Evolutionary conservation across 2,113 vertebrate genomes (phyloP).

Genomic region (Tor tambroides): DNA sequence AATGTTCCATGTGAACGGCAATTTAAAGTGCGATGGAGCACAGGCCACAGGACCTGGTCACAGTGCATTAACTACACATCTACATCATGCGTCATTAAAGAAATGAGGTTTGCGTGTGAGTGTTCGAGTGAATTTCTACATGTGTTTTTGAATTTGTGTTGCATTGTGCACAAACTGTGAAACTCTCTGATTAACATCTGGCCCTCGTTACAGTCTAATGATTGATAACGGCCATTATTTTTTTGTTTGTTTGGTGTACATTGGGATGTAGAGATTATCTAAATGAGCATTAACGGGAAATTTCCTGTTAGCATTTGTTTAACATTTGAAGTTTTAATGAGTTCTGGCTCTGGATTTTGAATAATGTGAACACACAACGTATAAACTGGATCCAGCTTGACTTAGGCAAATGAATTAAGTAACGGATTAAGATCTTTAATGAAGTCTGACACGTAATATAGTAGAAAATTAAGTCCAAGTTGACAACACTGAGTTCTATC

Average conservation of each 20-base stretch:
- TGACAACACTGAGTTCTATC: background rate
- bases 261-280: slow-evolving; percentile 30
- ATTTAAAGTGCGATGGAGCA: slow-evolving; percentile 45
- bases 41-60: slow-evolving; percentile 40
- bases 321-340: slow-evolving; percentile 16
- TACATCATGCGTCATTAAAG: slow-evolving; percentile 50
- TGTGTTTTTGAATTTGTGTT: background rate
- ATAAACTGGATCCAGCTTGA: slow-evolving; percentile 13
- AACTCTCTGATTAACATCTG: slow-evolving; percentile 19
- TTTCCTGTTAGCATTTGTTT: slow-evolving; percentile 40
- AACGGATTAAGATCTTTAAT: slow-evolving; percentile 14
- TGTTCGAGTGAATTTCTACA: slow-evolving; percentile 1
- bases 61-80: slow-evolving; percentile 44
- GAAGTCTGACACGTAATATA: slow-evolving; percentile 2
- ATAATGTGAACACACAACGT: background rate
- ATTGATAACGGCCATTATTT: slow-evolving; percentile 32
- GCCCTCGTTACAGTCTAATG: background rate
- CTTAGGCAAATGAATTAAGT: slow-evolving; percentile 2
- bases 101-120: slow-evolving; percentile 27
- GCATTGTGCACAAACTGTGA: slow-evolving; percentile 29
- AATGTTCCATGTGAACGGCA: slow-evolving; percentile 55
- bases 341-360: background rate
- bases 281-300: slow-evolving; percentile 34
- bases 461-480: background rate
- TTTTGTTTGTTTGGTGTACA: slow-evolving; percentile 31